Evolutionary conservation across 1,140 invertebrate species (phyloP).

Genomic region (Teleogryllus occipitalis): DNA sequence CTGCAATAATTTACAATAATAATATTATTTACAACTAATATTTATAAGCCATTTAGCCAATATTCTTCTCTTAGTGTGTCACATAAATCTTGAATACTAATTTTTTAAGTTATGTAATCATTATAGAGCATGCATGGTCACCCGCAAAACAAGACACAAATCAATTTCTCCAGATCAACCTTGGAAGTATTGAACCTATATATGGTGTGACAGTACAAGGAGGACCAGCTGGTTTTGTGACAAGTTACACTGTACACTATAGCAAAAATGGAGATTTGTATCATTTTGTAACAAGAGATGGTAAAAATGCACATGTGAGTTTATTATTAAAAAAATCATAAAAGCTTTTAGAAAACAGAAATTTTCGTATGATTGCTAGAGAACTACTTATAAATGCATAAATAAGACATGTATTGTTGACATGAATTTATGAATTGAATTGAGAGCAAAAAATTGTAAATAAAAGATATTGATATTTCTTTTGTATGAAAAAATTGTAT

Average conservation of each 20-base stretch:
- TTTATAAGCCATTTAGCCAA: neutral
- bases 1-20: neutral
- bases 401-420: no score
- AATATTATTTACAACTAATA: neutral
- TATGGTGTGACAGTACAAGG: slow-evolving; percentile 66
- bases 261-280: slow-evolving; percentile 53
- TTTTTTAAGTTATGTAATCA: no score
- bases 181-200: slow-evolving; percentile 51
- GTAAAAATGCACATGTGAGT: slow-evolving; percentile 35
- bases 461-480: neutral
- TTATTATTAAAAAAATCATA: neutral
- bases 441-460: neutral
- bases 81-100: no score
- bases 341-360: neutral
- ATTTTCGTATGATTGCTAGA: neutral
- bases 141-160: slow-evolving; percentile 36
- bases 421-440: neutral
- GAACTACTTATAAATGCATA: no score
- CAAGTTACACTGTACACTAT: slow-evolving; percentile 62
- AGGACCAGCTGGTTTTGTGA: slow-evolving; percentile 60
- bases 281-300: slow-evolving; percentile 40
- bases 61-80: no score
- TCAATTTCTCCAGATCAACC: slow-evolving; percentile 62
- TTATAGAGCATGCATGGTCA: slow-evolving; percentile 3
- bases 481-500: no score